Evolutionary conservation across 2,888 invertebrate species (phyloP).

Genomic region (Acrobeloides nanus): DNA sequence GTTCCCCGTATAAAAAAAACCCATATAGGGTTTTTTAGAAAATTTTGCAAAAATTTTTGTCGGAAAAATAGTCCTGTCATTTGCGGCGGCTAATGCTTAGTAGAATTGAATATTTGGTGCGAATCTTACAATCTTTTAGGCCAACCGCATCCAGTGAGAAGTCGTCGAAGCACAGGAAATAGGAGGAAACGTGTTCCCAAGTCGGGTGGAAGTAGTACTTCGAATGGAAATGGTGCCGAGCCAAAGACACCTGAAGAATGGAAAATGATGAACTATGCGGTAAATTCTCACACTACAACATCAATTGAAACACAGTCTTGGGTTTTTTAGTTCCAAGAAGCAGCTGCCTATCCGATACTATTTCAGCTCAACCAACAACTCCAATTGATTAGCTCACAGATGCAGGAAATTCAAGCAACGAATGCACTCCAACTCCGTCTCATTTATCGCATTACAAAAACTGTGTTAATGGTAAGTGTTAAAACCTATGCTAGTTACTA

Average conservation of each 20-base stretch:
- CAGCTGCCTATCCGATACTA: conserved; percentile 33
- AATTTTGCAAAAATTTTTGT: no score
- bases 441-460: conserved; percentile 31
- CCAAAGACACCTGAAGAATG: conserved; percentile 10
- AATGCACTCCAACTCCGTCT: conserved; percentile 33
- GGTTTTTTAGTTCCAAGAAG: conserved; percentile 34
- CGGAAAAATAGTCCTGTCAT: no score
- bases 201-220: conserved; percentile 9
- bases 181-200: conserved; percentile 14
- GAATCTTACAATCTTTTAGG: not conserved
- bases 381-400: conserved; percentile 28
- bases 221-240: conserved; percentile 4
- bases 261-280: conserved; percentile 14
- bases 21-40: no score
- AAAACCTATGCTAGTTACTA: no score
- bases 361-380: conserved; percentile 37
- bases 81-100: no score
- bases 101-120: conserved; percentile 3
- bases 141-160: conserved; percentile 19
- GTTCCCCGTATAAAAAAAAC: no score
- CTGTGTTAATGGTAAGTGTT: conserved; percentile 24
- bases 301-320: not conserved
- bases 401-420: conserved; percentile 34
- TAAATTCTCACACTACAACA: conserved; percentile 2
- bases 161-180: conserved; percentile 12